Percentiles rank a stretch among this genome's conserved stretches.
Evolutionary conservation across 1,140 invertebrate species (phyloP).

Genomic region (Hyposmocoma kahamanoa): DNA sequence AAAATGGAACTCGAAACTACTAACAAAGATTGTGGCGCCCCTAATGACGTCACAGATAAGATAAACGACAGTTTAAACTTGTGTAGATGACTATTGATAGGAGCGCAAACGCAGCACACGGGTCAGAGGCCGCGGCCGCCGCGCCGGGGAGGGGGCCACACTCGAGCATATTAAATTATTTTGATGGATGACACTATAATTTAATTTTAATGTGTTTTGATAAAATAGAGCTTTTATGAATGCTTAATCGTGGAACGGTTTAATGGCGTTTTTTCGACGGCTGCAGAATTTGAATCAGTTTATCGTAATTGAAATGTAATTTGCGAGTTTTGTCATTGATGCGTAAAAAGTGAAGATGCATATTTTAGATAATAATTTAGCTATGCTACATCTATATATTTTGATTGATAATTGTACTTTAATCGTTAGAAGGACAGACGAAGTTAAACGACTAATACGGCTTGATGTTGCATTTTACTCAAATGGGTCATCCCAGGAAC

Average conservation of each 20-base stretch:
- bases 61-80: slow-evolving; percentile 49
- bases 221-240: slow-evolving; percentile 42
- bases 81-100: slow-evolving; percentile 38
- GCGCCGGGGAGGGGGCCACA: background rate
- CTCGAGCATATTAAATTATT: slow-evolving; percentile 56
- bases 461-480: too few relatives aligned
- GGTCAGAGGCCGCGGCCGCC: background rate
- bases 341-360: slow-evolving; percentile 1
- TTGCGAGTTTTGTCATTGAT: slow-evolving; percentile 18
- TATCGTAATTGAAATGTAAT: slow-evolving; percentile 41
- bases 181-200: slow-evolving; percentile 62
- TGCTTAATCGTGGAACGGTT: slow-evolving; percentile 33
- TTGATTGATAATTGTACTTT: too few relatives aligned
- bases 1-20: too few relatives aligned
- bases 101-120: slow-evolving; percentile 2
- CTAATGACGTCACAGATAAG: slow-evolving; percentile 42
- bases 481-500: too few relatives aligned
- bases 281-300: slow-evolving; percentile 14
- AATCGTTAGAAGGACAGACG: too few relatives aligned
- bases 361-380: slow-evolving; percentile 1
- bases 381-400: too few relatives aligned
- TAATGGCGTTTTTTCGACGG: slow-evolving; percentile 21
- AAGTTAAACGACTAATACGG: too few relatives aligned
- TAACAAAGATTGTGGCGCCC: slow-evolving; percentile 2
- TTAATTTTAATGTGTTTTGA: slow-evolving; percentile 61